Conservation (phyloP, 2,113 vertebrate species). For the Pituophis catenifer region DNA sequence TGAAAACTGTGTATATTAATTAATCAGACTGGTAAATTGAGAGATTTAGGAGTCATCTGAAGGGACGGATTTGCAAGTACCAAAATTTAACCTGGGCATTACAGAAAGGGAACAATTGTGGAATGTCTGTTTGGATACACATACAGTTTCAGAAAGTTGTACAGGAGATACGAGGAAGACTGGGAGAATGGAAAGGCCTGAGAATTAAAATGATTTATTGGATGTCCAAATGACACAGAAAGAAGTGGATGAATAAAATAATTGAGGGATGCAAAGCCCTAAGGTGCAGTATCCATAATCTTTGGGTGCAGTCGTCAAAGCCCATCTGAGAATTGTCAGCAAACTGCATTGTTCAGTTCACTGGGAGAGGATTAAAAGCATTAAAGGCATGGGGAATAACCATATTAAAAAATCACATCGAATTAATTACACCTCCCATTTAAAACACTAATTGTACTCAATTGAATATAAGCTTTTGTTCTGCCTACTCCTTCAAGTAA, state of each 20-base stretch:
- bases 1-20: too few relatives aligned
- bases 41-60: background rate
- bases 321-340: background rate
- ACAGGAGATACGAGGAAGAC: background rate
- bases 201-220: background rate
- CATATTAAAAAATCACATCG: background rate
- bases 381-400: background rate
- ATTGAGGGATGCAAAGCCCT: background rate
- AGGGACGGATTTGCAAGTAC: background rate
- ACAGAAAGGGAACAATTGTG: background rate
- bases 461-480: background rate
- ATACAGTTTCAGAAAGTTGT: background rate
- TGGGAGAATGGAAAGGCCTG: background rate
- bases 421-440: background rate
- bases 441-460: background rate
- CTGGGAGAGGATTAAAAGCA: background rate
- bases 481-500: background rate
- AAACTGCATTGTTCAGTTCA: background rate
- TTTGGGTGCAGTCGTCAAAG: background rate
- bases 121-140: background rate
- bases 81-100: too few relatives aligned
- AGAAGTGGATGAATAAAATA: background rate
- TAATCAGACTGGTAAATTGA: background rate
- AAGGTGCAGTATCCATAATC: background rate
- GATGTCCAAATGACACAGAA: background rate